Conservation (phyloP, 1,140 invertebrate genomes). For the Eciton burchellii region DNA sequence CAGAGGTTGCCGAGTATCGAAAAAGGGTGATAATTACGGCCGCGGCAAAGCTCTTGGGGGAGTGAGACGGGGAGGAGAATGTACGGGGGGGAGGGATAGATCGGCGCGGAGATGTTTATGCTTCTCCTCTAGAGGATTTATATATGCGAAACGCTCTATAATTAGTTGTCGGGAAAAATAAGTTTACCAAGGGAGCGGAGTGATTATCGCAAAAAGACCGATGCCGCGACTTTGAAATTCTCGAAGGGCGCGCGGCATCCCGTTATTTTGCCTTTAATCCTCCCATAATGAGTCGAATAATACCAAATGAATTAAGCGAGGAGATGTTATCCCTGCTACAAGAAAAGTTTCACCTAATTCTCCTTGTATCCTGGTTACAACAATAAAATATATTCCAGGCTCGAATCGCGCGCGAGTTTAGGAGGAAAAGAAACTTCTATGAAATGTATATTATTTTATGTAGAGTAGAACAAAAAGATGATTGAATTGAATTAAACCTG, state of each 20-base stretch:
- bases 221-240: constrained; percentile 53
- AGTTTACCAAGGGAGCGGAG: constrained; percentile 18
- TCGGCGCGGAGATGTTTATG: constrained; percentile 47
- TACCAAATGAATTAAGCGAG: neutral
- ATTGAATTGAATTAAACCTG: too few species aligned
- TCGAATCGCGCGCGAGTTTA: too few species aligned
- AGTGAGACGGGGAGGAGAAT: constrained; percentile 22
- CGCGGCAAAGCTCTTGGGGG: constrained; percentile 9
- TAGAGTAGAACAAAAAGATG: neutral
- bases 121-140: constrained; percentile 49
- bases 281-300: constrained; percentile 20
- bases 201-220: constrained; percentile 39
- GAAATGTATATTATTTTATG: neutral
- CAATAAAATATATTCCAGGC: constrained; percentile 7
- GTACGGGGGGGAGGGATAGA: constrained; percentile 21
- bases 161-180: constrained; percentile 49
- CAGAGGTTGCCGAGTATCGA: constrained; percentile 36
- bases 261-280: constrained; percentile 7
- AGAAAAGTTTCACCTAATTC: constrained; percentile 7
- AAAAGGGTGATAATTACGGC: constrained; percentile 58
- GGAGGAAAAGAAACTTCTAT: neutral
- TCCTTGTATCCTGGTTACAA: neutral
- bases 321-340: neutral
- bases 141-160: constrained; percentile 37
- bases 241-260: constrained; percentile 13